Conservation (phyloP, 2,888 invertebrate genomes). For the Epsilonema sp. region DNA sequence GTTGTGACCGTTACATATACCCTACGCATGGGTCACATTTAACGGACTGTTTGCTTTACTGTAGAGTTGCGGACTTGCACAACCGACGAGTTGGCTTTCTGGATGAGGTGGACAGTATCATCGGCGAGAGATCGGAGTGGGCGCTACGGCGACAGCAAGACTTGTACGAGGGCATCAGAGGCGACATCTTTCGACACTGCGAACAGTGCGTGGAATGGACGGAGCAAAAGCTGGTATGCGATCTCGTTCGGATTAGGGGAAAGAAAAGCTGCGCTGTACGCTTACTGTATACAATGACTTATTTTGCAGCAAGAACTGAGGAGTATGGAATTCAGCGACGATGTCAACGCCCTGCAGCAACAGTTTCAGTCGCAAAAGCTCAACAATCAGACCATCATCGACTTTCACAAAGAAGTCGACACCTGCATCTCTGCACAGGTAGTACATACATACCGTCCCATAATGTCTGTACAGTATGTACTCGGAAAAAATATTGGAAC, state of each 20-base stretch:
- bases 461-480: no score
- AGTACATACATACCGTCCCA: no score
- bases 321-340: constrained; percentile 73
- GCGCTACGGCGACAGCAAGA: background rate
- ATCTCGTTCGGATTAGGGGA: no score
- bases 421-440: constrained; percentile 57
- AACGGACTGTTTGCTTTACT: background rate
- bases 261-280: no score
- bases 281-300: background rate
- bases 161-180: background rate
- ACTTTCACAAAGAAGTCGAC: constrained; percentile 72
- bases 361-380: constrained; percentile 68
- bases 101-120: background rate
- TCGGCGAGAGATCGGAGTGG: background rate
- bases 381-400: constrained; percentile 72
- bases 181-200: constrained; percentile 68
- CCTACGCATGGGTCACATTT: background rate
- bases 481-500: no score
- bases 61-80: constrained; percentile 3
- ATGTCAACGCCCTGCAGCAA: constrained; percentile 61
- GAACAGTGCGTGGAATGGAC: constrained; percentile 85
- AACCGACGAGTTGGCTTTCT: constrained; percentile 7
- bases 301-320: constrained; percentile 58
- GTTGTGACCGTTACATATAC: background rate
- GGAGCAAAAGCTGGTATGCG: constrained; percentile 49